Base-by-base conservation (phyloP, 2,797 vertebrate species). In the Enteromius mattozi region DNA sequence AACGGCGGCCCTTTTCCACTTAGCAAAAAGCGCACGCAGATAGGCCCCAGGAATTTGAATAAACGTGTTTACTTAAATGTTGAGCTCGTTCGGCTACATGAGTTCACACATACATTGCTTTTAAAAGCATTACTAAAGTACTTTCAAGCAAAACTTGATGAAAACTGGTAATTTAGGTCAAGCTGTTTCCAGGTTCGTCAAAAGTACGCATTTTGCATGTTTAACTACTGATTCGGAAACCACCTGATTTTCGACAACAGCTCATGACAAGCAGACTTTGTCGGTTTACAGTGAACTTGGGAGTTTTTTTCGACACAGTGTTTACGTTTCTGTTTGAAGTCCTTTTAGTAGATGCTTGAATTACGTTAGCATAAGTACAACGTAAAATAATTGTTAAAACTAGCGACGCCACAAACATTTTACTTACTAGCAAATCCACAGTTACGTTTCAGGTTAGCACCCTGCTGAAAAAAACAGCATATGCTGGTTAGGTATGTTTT, bases 261-360 rank as follows among this genome's bases (percentile, higher is more conserved):
- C 35, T 49, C 24, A 75, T 37, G 21, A 24, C 54, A 63, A 78
- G 16, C 30, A 51, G 61, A 30, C 12, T 45, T 71, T n/a, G 54
- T 70, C 37, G 37, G 37, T 72, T 59, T 24, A 30, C n/a, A 17
- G n/a, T 69, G 72, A 81, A 59, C 66, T 81, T 84, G 42, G 40
- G 13, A 16, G 33, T 37, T 40, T 27, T 37, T 42, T 83, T 61
- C 70, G 40, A 27, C 63, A 85, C 54, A 65, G 56, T 3, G 24
- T 63, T 79, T 72, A 54, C 19, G 37, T 45, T 37, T 19, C 24
- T 19, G 49, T 40, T 30, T 56, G 35, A 81, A 75, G 56, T 84
- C 24, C 40, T 69, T 74, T 83, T 77, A 66, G 21, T 35, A 65
- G 70, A 83, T 37, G 63, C 49, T 35, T 49, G 27, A 49, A 49